phyloP scores from a whole-genome alignment of 2,888 invertebrate species.

The Prosapia bicincta region DNA sequence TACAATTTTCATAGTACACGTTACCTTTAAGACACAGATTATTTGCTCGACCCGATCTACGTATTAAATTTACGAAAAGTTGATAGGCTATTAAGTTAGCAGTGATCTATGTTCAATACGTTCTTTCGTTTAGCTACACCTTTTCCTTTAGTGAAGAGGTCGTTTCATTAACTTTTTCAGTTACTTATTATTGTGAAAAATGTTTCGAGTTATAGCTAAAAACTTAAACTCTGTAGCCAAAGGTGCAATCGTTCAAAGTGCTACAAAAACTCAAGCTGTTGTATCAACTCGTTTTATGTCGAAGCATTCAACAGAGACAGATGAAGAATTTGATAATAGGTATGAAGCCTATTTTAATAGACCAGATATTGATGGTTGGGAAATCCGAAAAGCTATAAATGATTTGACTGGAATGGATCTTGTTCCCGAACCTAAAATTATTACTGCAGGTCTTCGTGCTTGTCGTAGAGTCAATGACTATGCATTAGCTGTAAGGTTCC shows the following conservation, averaged over 20 bases:
- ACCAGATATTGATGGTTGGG: constrained; percentile 90
- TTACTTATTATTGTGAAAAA: constrained; percentile 6
- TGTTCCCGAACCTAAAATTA: constrained; percentile 88
- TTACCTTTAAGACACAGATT: too few relatives aligned
- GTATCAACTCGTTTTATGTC: constrained; percentile 21
- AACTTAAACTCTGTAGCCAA: constrained; percentile 7
- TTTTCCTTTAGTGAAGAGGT: not conserved
- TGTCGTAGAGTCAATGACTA: constrained; percentile 94
- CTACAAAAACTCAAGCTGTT: not conserved
- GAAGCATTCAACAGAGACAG: constrained; percentile 46
- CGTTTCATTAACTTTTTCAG: constrained; percentile 4
- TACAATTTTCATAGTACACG: too few relatives aligned
- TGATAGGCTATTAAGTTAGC: not conserved
- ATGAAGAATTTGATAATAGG: constrained; percentile 80
- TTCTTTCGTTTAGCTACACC: not conserved
- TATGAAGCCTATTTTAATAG: constrained; percentile 83
- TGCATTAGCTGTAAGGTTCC: constrained; percentile 85
- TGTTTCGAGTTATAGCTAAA: constrained; percentile 15
- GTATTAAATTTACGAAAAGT: too few relatives aligned
- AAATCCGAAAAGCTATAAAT: constrained; percentile 87
- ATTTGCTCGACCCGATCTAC: too few relatives aligned
- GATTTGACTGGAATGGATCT: constrained; percentile 78
- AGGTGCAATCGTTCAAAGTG: constrained; percentile 9
- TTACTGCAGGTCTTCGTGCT: constrained; percentile 82
- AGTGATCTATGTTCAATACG: not conserved